phyloP scores from a whole-genome alignment of 2,113 vertebrate species.

The Otolemur garnettii region DNA sequence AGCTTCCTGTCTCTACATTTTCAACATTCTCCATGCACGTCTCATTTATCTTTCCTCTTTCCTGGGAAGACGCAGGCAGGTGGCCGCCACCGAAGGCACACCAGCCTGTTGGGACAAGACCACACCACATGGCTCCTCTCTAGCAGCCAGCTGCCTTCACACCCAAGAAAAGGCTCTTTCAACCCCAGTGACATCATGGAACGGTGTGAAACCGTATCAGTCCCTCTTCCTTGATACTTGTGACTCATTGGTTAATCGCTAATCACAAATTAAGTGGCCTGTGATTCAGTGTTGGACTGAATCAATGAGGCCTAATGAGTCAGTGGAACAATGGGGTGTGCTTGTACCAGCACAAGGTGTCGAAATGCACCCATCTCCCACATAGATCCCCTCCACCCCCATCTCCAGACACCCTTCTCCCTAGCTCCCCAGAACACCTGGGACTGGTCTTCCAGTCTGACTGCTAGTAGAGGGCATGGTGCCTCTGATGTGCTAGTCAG shows the following conservation, averaged over 20 bases:
- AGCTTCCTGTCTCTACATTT: constrained; percentile 22
- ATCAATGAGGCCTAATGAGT: constrained; percentile 69
- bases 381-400: too few species aligned
- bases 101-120: neutral
- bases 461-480: neutral
- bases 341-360: neutral
- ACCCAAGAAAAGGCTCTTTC: constrained; percentile 53
- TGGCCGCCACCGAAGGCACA: neutral
- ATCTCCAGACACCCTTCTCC: neutral
- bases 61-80: neutral
- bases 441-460: neutral
- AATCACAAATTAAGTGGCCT: constrained; percentile 75
- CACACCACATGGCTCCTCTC: neutral
- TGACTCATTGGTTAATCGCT: constrained; percentile 78
- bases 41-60: neutral
- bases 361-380: neutral
- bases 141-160: constrained; percentile 42
- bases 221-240: constrained; percentile 64
- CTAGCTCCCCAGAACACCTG: neutral
- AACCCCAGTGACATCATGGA: constrained; percentile 68
- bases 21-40: neutral
- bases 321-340: neutral
- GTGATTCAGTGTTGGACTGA: constrained; percentile 78
- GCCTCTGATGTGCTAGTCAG: neutral
- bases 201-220: constrained; percentile 66